Base-by-base conservation (phyloP, 2,113 vertebrate species). In the Lepisosteus osseus region DNA sequence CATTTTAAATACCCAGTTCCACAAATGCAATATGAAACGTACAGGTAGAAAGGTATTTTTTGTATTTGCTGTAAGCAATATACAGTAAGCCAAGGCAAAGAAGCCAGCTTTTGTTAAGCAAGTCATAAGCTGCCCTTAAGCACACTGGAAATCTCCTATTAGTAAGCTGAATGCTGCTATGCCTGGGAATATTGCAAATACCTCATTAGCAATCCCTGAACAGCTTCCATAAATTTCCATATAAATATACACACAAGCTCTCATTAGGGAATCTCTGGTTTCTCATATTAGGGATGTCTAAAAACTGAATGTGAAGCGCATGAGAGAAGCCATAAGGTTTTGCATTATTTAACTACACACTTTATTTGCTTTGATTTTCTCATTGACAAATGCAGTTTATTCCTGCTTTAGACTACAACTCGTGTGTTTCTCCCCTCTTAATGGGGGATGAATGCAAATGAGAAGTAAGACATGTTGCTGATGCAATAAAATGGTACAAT, bases 321-420 rank as follows among this genome's bases (percentile, higher is more conserved):
- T 59, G 56, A 59, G 3, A n/a, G 56, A 51, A 51, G 47, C 47
- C 47, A 51, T 51, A 51, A 51, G 47, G 47, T 5, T 51, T 51
- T 51, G 47, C 47, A 51, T 51, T 59, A 59, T 59, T 59, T 59
- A 59, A 59, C 7, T 59, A 59, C 56, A 12, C 11, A 14, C 11
- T 59, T 59, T 59, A 59, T 59, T 12, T 59, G n/a, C 56, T 59
- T 12, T 59, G 56, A 59, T 51, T 59, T 59, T 59, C 56, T n/a
- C 56, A 59, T 59, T 59, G 56, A n/a, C 56, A 59, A 59, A 59
- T 8, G 13, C 11, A 59, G 56, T 12, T 12, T 59, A 59, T 12
- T 54, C 6, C n/a, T 59, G 12, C 12, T 59, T 4, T 51, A 9
- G 9, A 6, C 47, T 29, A 29, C 29, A 29, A 29, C 29, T 51